These are phyloP conservation scores for Protonemura montana DNA, from an alignment of 2,888 invertebrate species.

Conservation along the genomic window DNA sequence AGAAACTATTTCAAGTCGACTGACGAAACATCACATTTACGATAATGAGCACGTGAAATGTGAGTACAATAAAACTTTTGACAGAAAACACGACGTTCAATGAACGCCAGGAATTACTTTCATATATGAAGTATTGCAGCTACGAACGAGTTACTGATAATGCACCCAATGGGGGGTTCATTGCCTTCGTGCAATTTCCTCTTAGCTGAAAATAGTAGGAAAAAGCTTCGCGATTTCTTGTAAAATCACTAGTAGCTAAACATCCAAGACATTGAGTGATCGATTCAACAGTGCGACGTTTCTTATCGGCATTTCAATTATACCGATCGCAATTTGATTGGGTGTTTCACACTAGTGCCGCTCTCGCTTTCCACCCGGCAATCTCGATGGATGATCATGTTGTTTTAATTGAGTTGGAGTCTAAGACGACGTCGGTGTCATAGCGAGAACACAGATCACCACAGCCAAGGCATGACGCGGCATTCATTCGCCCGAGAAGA, in stretches of 20 bases:
- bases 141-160: too few species aligned
- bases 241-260: neutral
- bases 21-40: neutral
- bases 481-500: neutral
- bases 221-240: neutral
- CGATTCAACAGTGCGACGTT: neutral
- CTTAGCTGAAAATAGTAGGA: neutral
- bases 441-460: neutral
- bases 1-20: neutral
- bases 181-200: too few species aligned
- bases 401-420: neutral
- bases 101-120: too few species aligned
- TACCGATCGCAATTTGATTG: neutral
- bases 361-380: neutral
- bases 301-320: neutral
- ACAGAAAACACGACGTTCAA: neutral
- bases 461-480: neutral
- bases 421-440: neutral
- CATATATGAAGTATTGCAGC: too few species aligned
- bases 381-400: constrained; percentile 7
- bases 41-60: constrained; percentile 8
- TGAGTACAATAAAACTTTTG: neutral
- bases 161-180: too few species aligned
- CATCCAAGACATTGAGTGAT: neutral
- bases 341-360: neutral